These are phyloP conservation scores for Proterorhinus semilunaris DNA, from an alignment of 2,113 vertebrate species.

Conservation along the genomic window DNA sequence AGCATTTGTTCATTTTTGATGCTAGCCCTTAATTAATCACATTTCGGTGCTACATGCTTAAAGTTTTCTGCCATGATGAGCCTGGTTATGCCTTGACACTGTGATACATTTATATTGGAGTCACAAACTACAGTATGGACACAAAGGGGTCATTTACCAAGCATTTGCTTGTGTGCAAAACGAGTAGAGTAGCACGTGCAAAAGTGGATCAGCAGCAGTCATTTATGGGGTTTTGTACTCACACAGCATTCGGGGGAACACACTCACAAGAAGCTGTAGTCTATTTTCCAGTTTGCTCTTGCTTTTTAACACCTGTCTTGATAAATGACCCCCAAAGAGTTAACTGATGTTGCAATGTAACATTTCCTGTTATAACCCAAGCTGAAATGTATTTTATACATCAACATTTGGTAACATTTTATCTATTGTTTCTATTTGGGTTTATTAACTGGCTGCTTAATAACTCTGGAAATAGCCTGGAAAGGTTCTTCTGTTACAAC, in stretches of 20 bases:
- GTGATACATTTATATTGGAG: constrained; percentile 42
- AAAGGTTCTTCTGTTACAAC: constrained; percentile 2
- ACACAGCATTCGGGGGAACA: too few species aligned
- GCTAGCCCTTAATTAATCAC: constrained; percentile 29
- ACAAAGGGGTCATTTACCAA: background rate
- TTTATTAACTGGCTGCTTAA: constrained; percentile 11
- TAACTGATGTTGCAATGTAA: constrained; percentile 20
- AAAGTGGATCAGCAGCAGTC: too few species aligned
- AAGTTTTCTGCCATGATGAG: constrained; percentile 60
- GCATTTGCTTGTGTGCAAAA: too few species aligned
- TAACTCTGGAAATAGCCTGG: constrained; percentile 35
- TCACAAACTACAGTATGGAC: constrained; percentile 39
- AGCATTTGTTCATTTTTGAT: constrained; percentile 10
- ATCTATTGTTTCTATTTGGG: constrained; percentile 13
- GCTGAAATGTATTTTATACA: constrained; percentile 19
- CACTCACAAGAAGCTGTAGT: too few species aligned
- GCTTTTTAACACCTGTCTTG: too few species aligned
- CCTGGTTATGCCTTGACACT: constrained; percentile 63
- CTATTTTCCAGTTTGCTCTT: too few species aligned
- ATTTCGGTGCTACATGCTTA: constrained; percentile 50
- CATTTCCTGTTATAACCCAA: constrained; percentile 22
- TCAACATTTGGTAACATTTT: constrained; percentile 12
- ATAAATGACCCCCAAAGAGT: too few species aligned
- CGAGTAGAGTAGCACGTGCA: too few species aligned
- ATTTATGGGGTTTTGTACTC: too few species aligned